Evolutionary conservation across 2,113 vertebrate genomes (phyloP), one percentile per base, ranked within the genome.

Genomic region (Hyla sarda): DNA sequence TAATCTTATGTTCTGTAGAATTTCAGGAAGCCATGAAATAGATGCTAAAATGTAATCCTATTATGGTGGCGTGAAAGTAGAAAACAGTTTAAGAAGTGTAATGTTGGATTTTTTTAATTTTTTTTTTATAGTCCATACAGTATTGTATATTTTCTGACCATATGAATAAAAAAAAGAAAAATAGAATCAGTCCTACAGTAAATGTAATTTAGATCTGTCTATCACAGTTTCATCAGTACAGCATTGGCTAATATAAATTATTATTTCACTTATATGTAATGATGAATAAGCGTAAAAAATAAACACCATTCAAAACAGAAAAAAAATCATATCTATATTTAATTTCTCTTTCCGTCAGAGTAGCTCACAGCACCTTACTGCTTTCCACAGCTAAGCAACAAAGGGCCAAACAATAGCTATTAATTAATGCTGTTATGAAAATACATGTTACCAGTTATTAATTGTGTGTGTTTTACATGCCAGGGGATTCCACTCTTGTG

Each of bases 261-360:
- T 19, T 80, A 80, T 80, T 80, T 80, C n/a, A 62, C 32, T 28
- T 25, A 19, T 10, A 25, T 25, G 37, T 13, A 80, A 17, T 79
- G 13, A 58, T 80, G 11, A 45, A 41, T 17, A 25, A 6, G 28
- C 23, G 28, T 60, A 80, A 17, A 45, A 25, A 80, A 62, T 62
- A 80, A 62, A 80, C 21, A 37, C 21, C 56, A 25, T 17, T 80
- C 56, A 17, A 12, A 62, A 28, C 13, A 62, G 32, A 54, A 60
- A 58, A 76, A 77, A 62, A 62, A 80, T 80, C 21, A 80, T 80
- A 80, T 80, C 32, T 60, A 58, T 80, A 45, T 62, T 80, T 80
- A 80, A 80, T 62, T 80, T 41, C 34, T 19, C 56, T 65, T 47
- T 62, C 78, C 34, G 3, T 14, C 47, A 25, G 23, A 28, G 52